Conservation (phyloP, 2,797 vertebrate genomes). For the Poeciliopsis presidionis region DNA sequence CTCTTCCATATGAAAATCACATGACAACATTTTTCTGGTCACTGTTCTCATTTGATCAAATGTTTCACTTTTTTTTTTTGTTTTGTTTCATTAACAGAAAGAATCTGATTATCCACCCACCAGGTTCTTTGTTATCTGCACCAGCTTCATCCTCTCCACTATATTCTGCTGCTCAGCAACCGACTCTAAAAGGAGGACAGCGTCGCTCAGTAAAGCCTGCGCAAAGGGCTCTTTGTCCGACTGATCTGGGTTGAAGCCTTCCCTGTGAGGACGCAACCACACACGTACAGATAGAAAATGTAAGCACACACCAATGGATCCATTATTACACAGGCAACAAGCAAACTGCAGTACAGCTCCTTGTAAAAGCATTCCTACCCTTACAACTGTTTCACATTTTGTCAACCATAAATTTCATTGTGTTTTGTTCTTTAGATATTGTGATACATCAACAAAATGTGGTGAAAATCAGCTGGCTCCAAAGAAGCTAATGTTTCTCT, state of each 20-base stretch:
- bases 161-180: conserved; percentile 69
- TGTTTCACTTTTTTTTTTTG: not conserved
- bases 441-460: not conserved
- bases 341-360: not conserved
- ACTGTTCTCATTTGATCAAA: not conserved
- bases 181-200: conserved; percentile 61
- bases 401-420: not conserved
- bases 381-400: not conserved
- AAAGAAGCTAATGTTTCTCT: too few species aligned
- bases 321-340: not conserved
- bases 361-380: not conserved
- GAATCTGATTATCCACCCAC: conserved; percentile 49
- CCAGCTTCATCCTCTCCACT: conserved; percentile 82
- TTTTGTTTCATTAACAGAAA: not conserved
- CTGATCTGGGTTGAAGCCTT: conserved; percentile 71
- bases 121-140: conserved; percentile 76
- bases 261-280: conserved; percentile 64
- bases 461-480: not conserved
- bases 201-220: conserved; percentile 63
- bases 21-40: not conserved
- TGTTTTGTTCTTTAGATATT: not conserved
- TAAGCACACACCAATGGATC: not conserved
- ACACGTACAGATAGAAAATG: not conserved
- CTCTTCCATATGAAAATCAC: not conserved
- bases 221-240: conserved; percentile 68